Evolutionary conservation across 2,888 invertebrate genomes (phyloP).

Genomic region (Seira sanloemensis): DNA sequence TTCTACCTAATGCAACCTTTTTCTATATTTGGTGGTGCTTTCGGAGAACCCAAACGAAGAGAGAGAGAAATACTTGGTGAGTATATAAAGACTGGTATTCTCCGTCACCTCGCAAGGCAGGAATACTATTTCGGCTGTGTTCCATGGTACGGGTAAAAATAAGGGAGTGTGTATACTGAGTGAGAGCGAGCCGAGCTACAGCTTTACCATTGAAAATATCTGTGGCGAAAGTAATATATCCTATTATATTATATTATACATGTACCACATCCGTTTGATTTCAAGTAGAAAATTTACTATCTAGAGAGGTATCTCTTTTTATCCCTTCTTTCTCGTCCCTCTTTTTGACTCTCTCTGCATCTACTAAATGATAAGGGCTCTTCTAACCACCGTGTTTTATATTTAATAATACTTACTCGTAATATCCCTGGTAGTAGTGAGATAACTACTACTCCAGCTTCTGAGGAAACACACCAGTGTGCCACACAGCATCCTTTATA

Average conservation of each 20-base stretch:
- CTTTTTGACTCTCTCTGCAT: slow-evolving; percentile 21
- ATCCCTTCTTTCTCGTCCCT: slow-evolving; percentile 33
- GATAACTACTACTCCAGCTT: slow-evolving; percentile 20
- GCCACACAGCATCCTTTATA: slow-evolving; percentile 43
- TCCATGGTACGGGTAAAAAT: background rate
- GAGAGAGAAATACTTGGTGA: background rate
- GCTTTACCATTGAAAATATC: no score
- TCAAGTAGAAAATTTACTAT: slow-evolving; percentile 62
- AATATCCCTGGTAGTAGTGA: slow-evolving; percentile 30
- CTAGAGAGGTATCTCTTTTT: slow-evolving; percentile 55
- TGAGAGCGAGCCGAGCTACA: no score
- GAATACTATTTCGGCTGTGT: background rate
- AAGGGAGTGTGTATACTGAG: slow-evolving; percentile 4
- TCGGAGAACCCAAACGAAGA: background rate
- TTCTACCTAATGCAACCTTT: slow-evolving; percentile 25
- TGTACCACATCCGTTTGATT: slow-evolving; percentile 58
- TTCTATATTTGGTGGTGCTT: slow-evolving; percentile 16
- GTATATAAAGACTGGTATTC: slow-evolving; percentile 23
- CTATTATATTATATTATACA: slow-evolving; percentile 10
- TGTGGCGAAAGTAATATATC: no score
- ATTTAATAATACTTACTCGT: slow-evolving; percentile 46
- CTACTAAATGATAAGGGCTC: slow-evolving; percentile 49
- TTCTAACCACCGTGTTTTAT: slow-evolving; percentile 5
- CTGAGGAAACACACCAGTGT: slow-evolving; percentile 30
- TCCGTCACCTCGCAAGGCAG: slow-evolving; percentile 39